These are phyloP conservation scores for Salvelinus sp. DNA, from an alignment of 2,113 vertebrate genomes.

Conservation along the genomic window DNA sequence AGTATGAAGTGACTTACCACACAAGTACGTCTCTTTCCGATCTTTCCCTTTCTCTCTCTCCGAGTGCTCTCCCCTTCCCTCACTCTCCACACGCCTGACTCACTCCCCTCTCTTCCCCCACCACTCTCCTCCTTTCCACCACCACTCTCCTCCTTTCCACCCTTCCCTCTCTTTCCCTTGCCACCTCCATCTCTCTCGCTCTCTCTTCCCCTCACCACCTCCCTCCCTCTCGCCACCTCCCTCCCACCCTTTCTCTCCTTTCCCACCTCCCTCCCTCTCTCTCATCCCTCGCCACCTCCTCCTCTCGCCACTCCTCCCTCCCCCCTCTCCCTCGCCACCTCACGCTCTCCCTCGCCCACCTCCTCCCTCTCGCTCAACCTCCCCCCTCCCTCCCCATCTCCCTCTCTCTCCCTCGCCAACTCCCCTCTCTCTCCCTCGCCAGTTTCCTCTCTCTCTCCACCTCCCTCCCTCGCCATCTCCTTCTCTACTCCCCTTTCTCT, in stretches of 20 bases:
- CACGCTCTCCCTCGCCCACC: too few species aligned
- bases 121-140: not conserved
- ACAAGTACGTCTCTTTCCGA: conserved; percentile 26
- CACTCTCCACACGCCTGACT: not conserved
- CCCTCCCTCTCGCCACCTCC: conserved; percentile 19
- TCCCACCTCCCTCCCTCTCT: not conserved
- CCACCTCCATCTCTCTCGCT: not conserved
- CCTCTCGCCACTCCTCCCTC: not conserved
- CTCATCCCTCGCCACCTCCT: not conserved
- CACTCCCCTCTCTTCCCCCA: not conserved
- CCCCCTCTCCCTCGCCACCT: not conserved
- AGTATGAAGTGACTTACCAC: conserved; percentile 58
- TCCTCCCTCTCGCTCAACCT: not conserved
- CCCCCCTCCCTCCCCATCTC: conserved; percentile 13
- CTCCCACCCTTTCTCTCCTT: conserved; percentile 2
- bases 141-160: not conserved
- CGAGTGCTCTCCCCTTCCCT: not conserved
- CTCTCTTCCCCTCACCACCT: not conserved
- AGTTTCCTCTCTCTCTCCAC: not conserved
- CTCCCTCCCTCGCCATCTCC: not conserved
- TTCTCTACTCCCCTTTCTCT: not conserved
- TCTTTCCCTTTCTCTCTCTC: not conserved
- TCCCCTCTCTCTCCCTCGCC: conserved; percentile 23
- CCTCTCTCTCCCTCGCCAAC: conserved; percentile 2
- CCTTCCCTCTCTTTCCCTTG: not conserved